phyloP scores from a whole-genome alignment of 1,140 invertebrate species.

The Stegodyphus mimosarum region DNA sequence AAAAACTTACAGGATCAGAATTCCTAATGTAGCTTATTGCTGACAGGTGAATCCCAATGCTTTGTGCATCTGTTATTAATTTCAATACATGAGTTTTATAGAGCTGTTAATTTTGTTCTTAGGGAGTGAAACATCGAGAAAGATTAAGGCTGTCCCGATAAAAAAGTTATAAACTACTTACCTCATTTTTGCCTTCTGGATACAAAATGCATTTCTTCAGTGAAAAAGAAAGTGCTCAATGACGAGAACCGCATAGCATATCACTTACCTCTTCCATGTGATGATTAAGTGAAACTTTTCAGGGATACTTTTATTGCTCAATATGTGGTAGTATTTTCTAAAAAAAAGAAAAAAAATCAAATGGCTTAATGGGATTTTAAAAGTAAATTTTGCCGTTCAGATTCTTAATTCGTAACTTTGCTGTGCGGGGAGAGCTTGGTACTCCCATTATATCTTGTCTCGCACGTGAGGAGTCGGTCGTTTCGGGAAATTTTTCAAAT shows the following conservation, averaged over 20 bases:
- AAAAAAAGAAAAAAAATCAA: not conserved
- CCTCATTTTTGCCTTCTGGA: conserved; percentile 54
- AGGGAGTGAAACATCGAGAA: not conserved
- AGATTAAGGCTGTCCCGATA: not conserved
- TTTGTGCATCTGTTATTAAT: no score
- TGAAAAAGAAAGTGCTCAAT: not conserved
- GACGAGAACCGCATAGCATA: conserved; percentile 7
- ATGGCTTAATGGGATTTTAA: no score
- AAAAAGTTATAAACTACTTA: conserved; percentile 23
- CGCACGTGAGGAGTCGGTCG: no score
- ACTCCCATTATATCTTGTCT: no score
- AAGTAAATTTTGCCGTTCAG: no score
- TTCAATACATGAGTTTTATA: no score
- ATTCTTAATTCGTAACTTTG: no score
- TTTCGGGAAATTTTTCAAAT: no score
- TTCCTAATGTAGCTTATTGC: no score
- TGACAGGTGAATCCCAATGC: no score
- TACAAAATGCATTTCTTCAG: not conserved
- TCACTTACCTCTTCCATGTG: conserved; percentile 27
- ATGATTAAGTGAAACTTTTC: conserved; percentile 9
- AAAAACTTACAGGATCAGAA: no score
- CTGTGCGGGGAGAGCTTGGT: no score
- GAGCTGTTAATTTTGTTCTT: not conserved
- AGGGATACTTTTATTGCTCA: conserved; percentile 54
- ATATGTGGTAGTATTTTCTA: conserved; percentile 4